These are phyloP conservation scores for Cotesia chilonis DNA, from an alignment of 1,140 invertebrate genomes.

Conservation along the genomic window DNA sequence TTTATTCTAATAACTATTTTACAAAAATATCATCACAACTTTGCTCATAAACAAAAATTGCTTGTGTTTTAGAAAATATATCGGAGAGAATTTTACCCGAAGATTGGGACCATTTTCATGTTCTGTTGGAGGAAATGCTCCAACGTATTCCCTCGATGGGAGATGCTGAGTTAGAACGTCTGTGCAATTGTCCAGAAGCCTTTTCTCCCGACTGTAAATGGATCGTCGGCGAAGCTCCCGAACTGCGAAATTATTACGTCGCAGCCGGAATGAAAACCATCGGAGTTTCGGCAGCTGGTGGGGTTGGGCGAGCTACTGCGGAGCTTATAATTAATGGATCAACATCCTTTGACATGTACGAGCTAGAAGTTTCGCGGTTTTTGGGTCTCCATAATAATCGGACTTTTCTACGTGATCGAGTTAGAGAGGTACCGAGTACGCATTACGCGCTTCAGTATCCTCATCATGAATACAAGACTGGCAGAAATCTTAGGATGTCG, in stretches of 20 bases:
- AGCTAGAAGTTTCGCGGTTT: constrained; percentile 92
- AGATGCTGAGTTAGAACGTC: constrained; percentile 75
- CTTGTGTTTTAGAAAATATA: constrained; percentile 58
- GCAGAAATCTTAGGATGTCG: constrained; percentile 92
- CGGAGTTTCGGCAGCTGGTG: constrained; percentile 91
- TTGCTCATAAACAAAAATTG: background rate
- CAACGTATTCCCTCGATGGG: constrained; percentile 83
- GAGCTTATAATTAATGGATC: constrained; percentile 88
- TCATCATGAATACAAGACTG: constrained; percentile 85
- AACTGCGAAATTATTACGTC: constrained; percentile 94
- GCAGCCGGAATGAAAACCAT: constrained; percentile 95
- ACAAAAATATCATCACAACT: background rate
- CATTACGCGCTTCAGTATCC: constrained; percentile 88
- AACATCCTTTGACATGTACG: constrained; percentile 86
- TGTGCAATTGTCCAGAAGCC: constrained; percentile 90
- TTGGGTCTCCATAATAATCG: constrained; percentile 95
- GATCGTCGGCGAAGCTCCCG: constrained; percentile 92
- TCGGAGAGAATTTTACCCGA: constrained; percentile 74
- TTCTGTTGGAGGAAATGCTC: constrained; percentile 85
- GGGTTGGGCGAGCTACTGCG: constrained; percentile 89
- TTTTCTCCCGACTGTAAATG: constrained; percentile 94
- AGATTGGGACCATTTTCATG: constrained; percentile 97
- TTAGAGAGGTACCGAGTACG: constrained; percentile 91
- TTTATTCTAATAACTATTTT: background rate
- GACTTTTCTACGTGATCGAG: constrained; percentile 91